A percentile compares a stretch with the other conserved stretches of the same genome.
Conservation (phyloP, 2,113 vertebrate genomes). For the Salminus brasiliensis region DNA sequence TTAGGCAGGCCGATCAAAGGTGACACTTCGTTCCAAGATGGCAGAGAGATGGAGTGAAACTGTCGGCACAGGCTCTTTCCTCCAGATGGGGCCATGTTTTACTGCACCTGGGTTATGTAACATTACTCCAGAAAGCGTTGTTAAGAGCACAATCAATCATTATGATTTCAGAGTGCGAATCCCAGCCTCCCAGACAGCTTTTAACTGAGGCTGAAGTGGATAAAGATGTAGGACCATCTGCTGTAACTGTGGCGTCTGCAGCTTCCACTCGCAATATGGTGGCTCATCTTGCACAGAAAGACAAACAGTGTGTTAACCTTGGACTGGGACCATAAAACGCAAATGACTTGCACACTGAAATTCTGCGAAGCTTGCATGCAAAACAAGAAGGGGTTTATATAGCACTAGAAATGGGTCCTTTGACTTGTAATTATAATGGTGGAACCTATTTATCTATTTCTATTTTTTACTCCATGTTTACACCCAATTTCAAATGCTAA, state of each 20-base stretch:
- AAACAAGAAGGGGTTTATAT: no score
- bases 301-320: neutral
- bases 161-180: constrained; percentile 17
- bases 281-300: neutral
- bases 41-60: neutral
- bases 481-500: no score
- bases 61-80: neutral
- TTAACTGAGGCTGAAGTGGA: constrained; percentile 22
- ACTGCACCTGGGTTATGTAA: neutral
- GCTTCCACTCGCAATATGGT: neutral
- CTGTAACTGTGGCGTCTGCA: constrained; percentile 10
- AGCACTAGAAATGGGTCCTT: no score
- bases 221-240: constrained; percentile 30
- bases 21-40: neutral
- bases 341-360: neutral
- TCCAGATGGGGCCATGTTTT: neutral
- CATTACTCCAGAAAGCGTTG: constrained; percentile 16
- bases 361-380: neutral
- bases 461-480: no score
- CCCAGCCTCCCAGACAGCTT: constrained; percentile 7
- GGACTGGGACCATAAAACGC: neutral
- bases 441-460: no score
- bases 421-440: no score
- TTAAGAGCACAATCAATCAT: constrained; percentile 30
- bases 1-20: neutral